Percentiles rank a stretch among this genome's conserved stretches.
Evolutionary conservation across 92 coral and sea anemone species (phyloP).

Genomic region (Zoanthus sociatus): DNA sequence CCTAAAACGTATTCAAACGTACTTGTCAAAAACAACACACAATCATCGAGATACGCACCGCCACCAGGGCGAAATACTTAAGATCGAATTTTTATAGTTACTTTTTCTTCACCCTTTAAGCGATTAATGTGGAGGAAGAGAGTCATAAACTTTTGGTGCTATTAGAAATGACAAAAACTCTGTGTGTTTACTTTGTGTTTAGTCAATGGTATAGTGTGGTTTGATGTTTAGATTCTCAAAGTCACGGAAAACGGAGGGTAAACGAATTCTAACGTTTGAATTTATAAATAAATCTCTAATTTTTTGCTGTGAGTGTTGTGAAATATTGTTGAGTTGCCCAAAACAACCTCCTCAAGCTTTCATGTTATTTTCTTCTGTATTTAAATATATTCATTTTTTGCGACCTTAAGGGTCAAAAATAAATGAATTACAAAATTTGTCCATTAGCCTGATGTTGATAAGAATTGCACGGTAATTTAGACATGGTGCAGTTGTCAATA

Average conservation of each 20-base stretch:
- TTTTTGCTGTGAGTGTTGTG: neutral
- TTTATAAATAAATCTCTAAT: neutral
- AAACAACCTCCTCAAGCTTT: neutral
- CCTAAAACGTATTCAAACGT: too few relatives aligned
- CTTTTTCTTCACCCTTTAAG: neutral
- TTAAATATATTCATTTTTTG: neutral
- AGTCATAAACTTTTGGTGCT: neutral
- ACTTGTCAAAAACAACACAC: too few relatives aligned
- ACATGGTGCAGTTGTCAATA: too few relatives aligned
- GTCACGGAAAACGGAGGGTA: neutral
- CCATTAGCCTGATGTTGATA: too few relatives aligned
- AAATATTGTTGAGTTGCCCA: neutral
- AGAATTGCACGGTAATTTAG: too few relatives aligned
- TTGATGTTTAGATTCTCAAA: neutral
- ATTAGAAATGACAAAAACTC: neutral
- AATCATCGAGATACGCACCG: too few relatives aligned
- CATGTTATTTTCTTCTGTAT: neutral
- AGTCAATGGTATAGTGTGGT: neutral
- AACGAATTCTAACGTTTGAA: neutral
- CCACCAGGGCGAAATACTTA: too few relatives aligned
- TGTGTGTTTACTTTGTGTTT: neutral
- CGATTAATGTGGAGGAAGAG: neutral
- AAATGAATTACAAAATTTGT: too few relatives aligned
- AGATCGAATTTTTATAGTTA: too few relatives aligned
- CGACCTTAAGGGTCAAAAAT: too few relatives aligned